phyloP scores from a whole-genome alignment of 1,140 invertebrate species.

The Zaprionus gabonicus region DNA sequence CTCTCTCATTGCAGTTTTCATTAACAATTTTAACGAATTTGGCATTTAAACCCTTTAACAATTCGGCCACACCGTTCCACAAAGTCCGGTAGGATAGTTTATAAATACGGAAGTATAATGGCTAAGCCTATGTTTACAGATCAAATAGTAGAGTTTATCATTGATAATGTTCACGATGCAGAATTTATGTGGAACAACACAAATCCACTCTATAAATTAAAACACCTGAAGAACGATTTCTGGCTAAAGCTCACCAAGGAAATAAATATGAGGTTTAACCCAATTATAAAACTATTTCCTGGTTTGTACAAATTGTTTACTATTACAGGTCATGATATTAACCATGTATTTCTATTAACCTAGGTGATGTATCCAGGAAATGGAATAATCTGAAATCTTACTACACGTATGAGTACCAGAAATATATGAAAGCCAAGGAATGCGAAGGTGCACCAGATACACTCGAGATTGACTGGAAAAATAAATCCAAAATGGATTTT shows the following conservation, averaged over 20 bases:
- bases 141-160: conserved; percentile 29
- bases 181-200: conserved; percentile 31
- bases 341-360: too few relatives aligned
- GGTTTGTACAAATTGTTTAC: too few relatives aligned
- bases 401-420: conserved; percentile 23
- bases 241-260: conserved; percentile 26
- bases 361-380: conserved; percentile 26
- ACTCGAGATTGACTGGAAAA: conserved; percentile 29
- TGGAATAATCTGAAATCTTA: conserved; percentile 38
- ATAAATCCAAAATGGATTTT: conserved; percentile 38
- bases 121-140: conserved; percentile 23
- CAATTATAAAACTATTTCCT: too few relatives aligned
- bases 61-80: not conserved
- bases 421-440: conserved; percentile 17
- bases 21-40: not conserved
- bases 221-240: conserved; percentile 22
- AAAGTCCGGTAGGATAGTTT: too few relatives aligned
- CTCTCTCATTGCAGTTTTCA: not conserved
- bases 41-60: not conserved
- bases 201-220: conserved; percentile 19
- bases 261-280: conserved; percentile 11
- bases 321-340: too few relatives aligned
- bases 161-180: conserved; percentile 26
- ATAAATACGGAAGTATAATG: not conserved
- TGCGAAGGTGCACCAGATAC: conserved; percentile 9